These are phyloP conservation scores for Phrynocephalus guinanensis DNA, from an alignment of 2,797 vertebrate species.

Conservation along the genomic window DNA sequence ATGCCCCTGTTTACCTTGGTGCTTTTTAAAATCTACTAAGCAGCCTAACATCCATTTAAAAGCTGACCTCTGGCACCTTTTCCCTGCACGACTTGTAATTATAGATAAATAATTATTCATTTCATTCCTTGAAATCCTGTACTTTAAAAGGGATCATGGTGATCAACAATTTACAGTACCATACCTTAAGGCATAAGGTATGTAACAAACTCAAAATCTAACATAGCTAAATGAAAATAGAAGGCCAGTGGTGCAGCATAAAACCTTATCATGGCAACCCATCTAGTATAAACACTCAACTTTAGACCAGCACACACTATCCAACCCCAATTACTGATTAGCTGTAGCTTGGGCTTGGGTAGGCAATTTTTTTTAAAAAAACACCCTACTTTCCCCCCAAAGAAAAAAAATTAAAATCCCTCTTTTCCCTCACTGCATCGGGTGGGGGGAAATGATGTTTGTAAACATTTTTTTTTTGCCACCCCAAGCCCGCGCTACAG, in stretches of 20 bases:
- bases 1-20: neutral
- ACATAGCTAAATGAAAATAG: neutral
- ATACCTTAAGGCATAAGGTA: neutral
- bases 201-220: neutral
- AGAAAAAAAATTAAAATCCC: too few relatives aligned
- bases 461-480: too few relatives aligned
- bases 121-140: neutral
- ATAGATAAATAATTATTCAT: neutral
- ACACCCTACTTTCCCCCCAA: too few relatives aligned
- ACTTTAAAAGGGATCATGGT: neutral
- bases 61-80: neutral
- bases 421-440: too few relatives aligned
- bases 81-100: neutral
- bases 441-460: too few relatives aligned
- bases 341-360: too few relatives aligned
- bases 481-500: too few relatives aligned
- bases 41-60: neutral
- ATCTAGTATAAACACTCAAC: neutral
- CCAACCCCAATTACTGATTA: neutral
- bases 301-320: neutral
- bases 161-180: neutral
- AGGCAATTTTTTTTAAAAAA: too few relatives aligned
- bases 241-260: neutral
- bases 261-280: neutral
- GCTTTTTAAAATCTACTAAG: neutral